A percentile compares a stretch with the other conserved stretches of the same genome.
Evolutionary conservation across 2,113 vertebrate species (phyloP).

Genomic region (Sylvia atricapilla): DNA sequence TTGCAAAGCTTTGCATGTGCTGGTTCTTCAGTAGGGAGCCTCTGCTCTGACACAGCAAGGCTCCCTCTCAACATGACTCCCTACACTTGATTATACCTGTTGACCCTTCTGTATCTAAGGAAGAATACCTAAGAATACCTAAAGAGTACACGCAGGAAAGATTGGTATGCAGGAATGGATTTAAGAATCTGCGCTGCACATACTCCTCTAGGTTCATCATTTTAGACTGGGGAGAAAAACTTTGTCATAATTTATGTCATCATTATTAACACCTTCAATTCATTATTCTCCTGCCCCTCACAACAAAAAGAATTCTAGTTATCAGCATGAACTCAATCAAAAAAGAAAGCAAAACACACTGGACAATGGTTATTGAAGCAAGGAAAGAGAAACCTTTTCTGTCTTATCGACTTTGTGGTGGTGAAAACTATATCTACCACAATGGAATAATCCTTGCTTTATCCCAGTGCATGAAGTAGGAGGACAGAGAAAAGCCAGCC

Average conservation of each 20-base stretch:
- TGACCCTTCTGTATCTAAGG: background rate
- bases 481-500: background rate
- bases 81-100: slow-evolving; percentile 25
- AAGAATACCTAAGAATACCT: background rate
- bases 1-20: slow-evolving; percentile 42
- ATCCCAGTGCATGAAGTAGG: background rate
- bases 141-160: background rate
- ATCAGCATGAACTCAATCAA: background rate
- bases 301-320: background rate
- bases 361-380: background rate
- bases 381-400: background rate
- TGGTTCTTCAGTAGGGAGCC: slow-evolving; percentile 42
- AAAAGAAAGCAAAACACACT: background rate
- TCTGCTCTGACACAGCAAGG: slow-evolving; percentile 40
- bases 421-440: background rate
- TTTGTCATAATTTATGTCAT: background rate
- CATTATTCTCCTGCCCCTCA: background rate
- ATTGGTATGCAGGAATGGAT: background rate
- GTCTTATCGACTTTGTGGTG: background rate
- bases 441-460: background rate
- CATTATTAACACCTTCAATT: background rate
- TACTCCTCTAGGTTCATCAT: background rate
- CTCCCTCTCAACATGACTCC: slow-evolving; percentile 5
- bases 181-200: background rate
- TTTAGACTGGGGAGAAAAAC: background rate